These are phyloP conservation scores for Cyprinodon tularosa DNA, from an alignment of 2,113 vertebrate species.

Conservation along the genomic window DNA sequence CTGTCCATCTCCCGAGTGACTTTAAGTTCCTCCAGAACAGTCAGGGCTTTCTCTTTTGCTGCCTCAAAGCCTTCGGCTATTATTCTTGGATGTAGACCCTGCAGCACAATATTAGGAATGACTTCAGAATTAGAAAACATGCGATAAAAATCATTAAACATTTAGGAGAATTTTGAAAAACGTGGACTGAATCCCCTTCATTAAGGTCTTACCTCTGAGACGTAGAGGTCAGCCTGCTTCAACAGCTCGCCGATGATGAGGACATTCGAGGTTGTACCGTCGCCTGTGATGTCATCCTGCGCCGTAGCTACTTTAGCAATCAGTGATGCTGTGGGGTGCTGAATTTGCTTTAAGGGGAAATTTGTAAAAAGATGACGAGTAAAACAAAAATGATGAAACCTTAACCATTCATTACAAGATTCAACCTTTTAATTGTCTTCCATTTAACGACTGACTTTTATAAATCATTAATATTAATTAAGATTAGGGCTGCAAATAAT, in stretches of 20 bases:
- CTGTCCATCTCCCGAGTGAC: slow-evolving; percentile 92
- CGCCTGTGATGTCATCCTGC: slow-evolving; percentile 98
- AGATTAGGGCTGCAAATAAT: too few relatives aligned
- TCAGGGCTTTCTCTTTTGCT: slow-evolving; percentile 91
- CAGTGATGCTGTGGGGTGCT: slow-evolving; percentile 96
- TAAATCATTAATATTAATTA: too few relatives aligned
- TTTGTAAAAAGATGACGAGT: not conserved
- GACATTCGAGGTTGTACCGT: slow-evolving; percentile 97
- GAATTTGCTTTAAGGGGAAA: slow-evolving; percentile 89
- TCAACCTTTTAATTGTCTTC: not conserved
- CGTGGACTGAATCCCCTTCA: not conserved
- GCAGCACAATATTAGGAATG: not conserved
- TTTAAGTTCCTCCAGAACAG: slow-evolving; percentile 92
- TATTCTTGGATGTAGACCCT: slow-evolving; percentile 97
- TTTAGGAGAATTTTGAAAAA: not conserved
- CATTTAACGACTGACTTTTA: not conserved
- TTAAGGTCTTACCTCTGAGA: slow-evolving; percentile 86
- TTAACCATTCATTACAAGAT: not conserved
- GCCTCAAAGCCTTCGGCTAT: slow-evolving; percentile 95
- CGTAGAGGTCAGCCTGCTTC: slow-evolving; percentile 95
- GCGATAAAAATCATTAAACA: not conserved
- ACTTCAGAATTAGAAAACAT: not conserved
- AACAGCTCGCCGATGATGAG: slow-evolving; percentile 96
- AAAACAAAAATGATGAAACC: not conserved
- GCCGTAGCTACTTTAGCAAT: slow-evolving; percentile 98